Base-by-base conservation (phyloP, 1,140 invertebrate species). In the Ceratina calcarata region DNA sequence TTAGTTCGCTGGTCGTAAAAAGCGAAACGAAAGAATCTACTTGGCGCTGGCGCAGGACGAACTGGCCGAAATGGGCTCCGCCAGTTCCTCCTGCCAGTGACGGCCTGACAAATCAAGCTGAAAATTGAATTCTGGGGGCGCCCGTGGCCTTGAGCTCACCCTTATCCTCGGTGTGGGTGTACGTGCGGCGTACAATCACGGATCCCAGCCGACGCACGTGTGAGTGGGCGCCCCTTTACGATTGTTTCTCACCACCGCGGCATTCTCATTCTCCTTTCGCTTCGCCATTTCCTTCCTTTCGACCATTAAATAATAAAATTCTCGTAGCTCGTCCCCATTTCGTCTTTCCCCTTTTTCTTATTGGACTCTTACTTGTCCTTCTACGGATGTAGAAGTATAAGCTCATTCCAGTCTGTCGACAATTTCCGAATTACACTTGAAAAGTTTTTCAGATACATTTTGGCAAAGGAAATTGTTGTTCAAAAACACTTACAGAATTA, bases 41-140 rank as follows among this genome's bases (percentile, higher is more conserved):
- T 89, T 86, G 86, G 83, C 84, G 85, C 55, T 16, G 45, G 45
- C 58, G 80, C 60, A 61, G 69, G 83, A 86, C 82, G 86, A 87
- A 86, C 82, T 84, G 84, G 79, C 85, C 86, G 88, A 90, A 91
- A 91, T 91, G 86, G 88, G 89, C 81, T 90, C 80, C 84, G 81
- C 71, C 76, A 82, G 78, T 87, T 90, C 78, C 83, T 84, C 67
- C 79, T 86, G 86, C 55, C 82, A 73, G 81, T 88, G 89, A 90
- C 89, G 89, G 87, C 86, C 89, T 91, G 91, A 91, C 91, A 92
- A 92, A 92, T 91, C 90, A 92, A 91, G 90, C 91, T 92, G 91
- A 91, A 92, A 91, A 91, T 91, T 91, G 90, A 92, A 91, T 92
- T 92, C 90, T 92, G 78, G 85, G 85, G 89, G 75, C 80, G 78